These are phyloP conservation scores for Staurois parvus DNA, from an alignment of 2,797 vertebrate genomes.

Conservation along the genomic window DNA sequence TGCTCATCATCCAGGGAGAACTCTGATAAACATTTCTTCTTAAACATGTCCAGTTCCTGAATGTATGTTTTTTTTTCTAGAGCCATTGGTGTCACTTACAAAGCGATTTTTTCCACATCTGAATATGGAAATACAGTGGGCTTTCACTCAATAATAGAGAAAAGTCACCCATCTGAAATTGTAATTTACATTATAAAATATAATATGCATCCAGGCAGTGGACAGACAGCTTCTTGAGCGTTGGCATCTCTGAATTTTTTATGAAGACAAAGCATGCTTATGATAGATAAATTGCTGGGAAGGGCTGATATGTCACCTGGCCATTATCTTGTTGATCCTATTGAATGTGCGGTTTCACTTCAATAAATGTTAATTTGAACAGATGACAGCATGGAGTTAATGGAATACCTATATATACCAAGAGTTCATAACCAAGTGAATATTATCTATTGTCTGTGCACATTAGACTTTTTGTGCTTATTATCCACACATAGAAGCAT, in stretches of 20 bases:
- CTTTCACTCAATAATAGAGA: constrained; percentile 31
- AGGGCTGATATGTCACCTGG: constrained; percentile 49
- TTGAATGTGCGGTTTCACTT: constrained; percentile 43
- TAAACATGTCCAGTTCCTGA: background rate
- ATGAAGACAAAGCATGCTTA: constrained; percentile 43
- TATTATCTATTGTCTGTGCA: constrained; percentile 43
- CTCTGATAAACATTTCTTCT: background rate
- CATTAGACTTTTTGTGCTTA: constrained; percentile 23
- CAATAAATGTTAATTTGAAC: constrained; percentile 46
- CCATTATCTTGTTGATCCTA: constrained; percentile 48
- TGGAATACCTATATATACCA: constrained; percentile 46
- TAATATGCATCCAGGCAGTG: constrained; percentile 31
- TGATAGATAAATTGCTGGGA: constrained; percentile 47
- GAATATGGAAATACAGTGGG: constrained; percentile 16
- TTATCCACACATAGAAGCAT: constrained; percentile 31
- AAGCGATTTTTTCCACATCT: constrained; percentile 9
- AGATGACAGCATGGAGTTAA: constrained; percentile 43
- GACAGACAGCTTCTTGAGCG: constrained; percentile 16
- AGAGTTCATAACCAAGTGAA: constrained; percentile 32
- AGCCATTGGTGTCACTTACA: background rate
- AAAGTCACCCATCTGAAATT: constrained; percentile 37
- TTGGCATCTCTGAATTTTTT: constrained; percentile 13
- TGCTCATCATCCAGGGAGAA: background rate
- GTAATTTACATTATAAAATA: constrained; percentile 35
- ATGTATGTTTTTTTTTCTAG: background rate